Evolutionary conservation across 2,888 invertebrate genomes (phyloP).

Genomic region (Acleris sparsana): DNA sequence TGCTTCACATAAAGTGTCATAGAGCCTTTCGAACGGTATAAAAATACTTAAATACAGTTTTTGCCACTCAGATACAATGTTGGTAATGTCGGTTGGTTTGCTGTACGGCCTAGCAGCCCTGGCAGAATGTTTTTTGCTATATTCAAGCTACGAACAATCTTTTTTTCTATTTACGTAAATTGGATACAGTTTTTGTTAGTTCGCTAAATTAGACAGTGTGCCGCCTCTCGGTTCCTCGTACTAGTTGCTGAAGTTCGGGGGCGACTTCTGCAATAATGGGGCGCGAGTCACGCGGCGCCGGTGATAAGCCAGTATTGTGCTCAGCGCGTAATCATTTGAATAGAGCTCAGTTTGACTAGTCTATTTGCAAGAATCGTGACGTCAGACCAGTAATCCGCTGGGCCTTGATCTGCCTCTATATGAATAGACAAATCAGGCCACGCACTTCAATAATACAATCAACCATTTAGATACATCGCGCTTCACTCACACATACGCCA

Average conservation of each 20-base stretch:
- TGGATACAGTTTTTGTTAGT: conserved; percentile 1
- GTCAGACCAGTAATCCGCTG: conserved; percentile 23
- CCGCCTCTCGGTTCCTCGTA: conserved; percentile 41
- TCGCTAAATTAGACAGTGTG: background rate
- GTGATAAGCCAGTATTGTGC: conserved; percentile 57
- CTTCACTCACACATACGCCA: conserved; percentile 14
- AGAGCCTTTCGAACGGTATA: no score
- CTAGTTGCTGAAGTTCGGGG: conserved; percentile 40
- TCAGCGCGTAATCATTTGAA: conserved; percentile 38
- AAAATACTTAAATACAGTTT: no score
- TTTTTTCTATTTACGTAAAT: background rate
- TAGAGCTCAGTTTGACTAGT: conserved; percentile 13
- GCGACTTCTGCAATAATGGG: conserved; percentile 15
- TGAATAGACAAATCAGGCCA: conserved; percentile 33
- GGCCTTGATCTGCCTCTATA: conserved; percentile 30
- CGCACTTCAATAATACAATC: conserved; percentile 23
- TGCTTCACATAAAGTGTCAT: no score
- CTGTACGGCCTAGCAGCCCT: no score
- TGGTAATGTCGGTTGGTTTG: no score
- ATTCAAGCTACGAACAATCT: no score
- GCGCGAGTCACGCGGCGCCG: conserved; percentile 49
- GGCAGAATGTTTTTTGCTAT: no score
- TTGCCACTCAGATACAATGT: no score
- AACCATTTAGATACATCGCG: conserved; percentile 13
- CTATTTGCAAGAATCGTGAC: conserved; percentile 36